These are phyloP conservation scores for Epizoanthus rinbou DNA, from an alignment of 92 coral and sea anemone genomes.

Conservation along the genomic window DNA sequence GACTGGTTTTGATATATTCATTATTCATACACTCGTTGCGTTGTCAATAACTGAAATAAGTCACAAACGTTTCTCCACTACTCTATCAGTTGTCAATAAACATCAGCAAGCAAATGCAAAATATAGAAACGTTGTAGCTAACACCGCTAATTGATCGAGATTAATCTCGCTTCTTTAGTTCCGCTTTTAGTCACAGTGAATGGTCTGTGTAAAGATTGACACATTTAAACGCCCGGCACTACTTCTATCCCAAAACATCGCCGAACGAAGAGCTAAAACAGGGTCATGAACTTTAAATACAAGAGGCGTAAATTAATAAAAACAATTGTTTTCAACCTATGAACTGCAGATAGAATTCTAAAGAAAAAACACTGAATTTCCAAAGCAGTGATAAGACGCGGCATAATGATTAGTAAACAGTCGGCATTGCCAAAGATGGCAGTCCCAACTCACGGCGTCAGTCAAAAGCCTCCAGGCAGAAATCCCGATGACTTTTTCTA, in stretches of 20 bases:
- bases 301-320: neutral
- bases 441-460: neutral
- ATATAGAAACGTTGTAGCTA: no score
- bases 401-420: neutral
- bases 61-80: no score
- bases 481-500: neutral
- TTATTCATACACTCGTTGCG: no score
- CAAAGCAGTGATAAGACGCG: no score
- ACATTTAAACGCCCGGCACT: neutral
- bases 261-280: neutral
- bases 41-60: no score
- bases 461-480: neutral
- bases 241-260: neutral
- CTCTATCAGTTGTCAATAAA: no score
- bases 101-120: no score
- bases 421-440: neutral
- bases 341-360: no score
- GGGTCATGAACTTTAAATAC: neutral
- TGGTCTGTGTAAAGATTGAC: neutral
- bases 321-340: neutral
- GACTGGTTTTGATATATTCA: no score
- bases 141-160: no score
- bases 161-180: no score
- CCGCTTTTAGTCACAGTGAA: no score
- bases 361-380: neutral